Base-by-base conservation (phyloP, 2,797 vertebrate genomes). In the Columba guinea region DNA sequence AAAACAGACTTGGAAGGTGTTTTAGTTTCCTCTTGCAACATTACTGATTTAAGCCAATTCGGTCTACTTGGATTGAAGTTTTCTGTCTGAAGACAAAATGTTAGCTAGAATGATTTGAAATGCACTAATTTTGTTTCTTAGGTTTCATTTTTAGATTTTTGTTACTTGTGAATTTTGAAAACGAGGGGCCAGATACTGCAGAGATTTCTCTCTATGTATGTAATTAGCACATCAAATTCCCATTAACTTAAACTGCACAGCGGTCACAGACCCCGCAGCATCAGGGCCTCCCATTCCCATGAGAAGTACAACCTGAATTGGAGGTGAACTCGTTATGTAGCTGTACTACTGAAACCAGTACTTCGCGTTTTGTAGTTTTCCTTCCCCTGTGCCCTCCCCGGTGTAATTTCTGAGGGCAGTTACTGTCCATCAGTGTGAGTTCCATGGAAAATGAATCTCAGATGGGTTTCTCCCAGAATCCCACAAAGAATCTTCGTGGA, bases 101-200 rank as follows among this genome's bases (percentile, higher is more conserved):
- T 93, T 95, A 95, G 90, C 83, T 93, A 94, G 95, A 89, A 78
- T 53, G 55, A 94, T 89, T 86, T 88, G 77, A 95, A 97, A 97
- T 97, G 96, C 96, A 96, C 96, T 96, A 96, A 91, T 95, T 81
- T 96, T 96, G 71, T 93, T 95, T 82, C 88, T 93, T 95, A 96
- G 82, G 64, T 90, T 95, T 90, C 79, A 86, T 86, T 97, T 96
- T 96, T 94, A 86, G 92, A 56, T 95, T 94, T 84, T 80, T 87
- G 55, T 84, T 95, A 28, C 90, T 92, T 94, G 82, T 75, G 82
- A 79, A 87, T 95, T 95, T 96, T 93, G 93, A 89, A 93, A 82
- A 91, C 20, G 30, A 70, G 86, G 58, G 73, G 86, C 87, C 87
- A 87, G 52, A 70, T 55, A 84, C 88, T 92, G 73, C 91, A 84